Base-by-base conservation (phyloP, 2,888 invertebrate genomes). In the Caenorhabditis sp. region DNA sequence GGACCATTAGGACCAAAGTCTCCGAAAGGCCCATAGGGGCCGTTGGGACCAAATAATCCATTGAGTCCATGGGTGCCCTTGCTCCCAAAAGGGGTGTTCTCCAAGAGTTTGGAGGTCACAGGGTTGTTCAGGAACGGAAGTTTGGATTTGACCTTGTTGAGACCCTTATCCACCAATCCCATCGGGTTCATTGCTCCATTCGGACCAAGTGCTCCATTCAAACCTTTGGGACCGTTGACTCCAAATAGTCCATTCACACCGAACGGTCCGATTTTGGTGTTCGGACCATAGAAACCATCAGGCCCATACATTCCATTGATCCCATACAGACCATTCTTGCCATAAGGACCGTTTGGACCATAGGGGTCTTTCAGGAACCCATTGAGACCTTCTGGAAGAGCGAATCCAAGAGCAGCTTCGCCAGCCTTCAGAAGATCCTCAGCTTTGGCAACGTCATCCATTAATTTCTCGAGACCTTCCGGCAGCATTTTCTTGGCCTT, bases 1-100 rank as follows among this genome's bases (percentile, higher is more conserved):
- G 59, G 59, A 8, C 59, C 59, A 19, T 19, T 59, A n/a, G 59
- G 59, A 2, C 59, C 59, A 12, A 59, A 59, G n/a, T 19, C 22
- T 22, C 59, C 38, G 38, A 59, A 59, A 6, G 59, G 59, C 1
- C 59, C 59, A 22, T 59, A 59, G 8, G 59, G 59, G 2, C 59
- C 59, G 22, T 59, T 59, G 2, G 59, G 59, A 2, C 59, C 59
- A 12, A 59, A 59, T 22, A 59, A 22, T 8, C 59, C 59, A 12
- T 59, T 59, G 4, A 59, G 38, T 12, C 59, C 59, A n/a, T 59
- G 59, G 3, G 59, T 38, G 2, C 59, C 59, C 22, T 38, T 59
- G 12, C 38, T 35, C 12, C 59, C 59, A 22, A 59, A 59, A 10
- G 59, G 59, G 10, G 59, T 59, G 59, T 38, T 38, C 38, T 59